Evolutionary conservation across 2,888 invertebrate genomes (phyloP), one percentile per base, ranked within the genome.

Genomic region (Xestia rhomboidea): DNA sequence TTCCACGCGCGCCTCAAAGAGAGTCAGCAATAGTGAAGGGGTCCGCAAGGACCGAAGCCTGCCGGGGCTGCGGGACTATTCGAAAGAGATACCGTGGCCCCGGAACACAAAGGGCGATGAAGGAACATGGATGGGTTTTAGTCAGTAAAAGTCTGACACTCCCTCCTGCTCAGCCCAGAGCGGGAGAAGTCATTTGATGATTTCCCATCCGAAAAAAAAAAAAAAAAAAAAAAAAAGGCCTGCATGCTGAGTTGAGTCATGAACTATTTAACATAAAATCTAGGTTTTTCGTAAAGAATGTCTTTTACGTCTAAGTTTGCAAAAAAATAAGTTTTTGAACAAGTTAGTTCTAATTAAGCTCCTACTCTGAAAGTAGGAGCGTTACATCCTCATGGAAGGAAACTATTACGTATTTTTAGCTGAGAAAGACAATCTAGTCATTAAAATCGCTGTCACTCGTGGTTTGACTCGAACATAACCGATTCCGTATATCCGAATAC

Each of bases 401-500:
- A 60, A 41, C 11, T 27, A 7, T 15, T 41, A 30, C n/a, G 0
- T 51, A 8, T 62, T 24, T 21, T 24, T 30, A 30, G 27, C 21
- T 10, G 5, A 38, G 8, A 4, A 51, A 62, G 27, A 24, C 8
- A 18, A n/a, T 24, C 3, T 49, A 51, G 5, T 44, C 4, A 24
- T 41, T 34, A n/a, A 66, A 80, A 44, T 73, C 85, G 79, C 85
- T 10, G 3, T 15, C 46, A 15, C 85, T 82, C 30, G 18, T 75
- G 38, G 0, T 68, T 81, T 79, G 73, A 63, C n/a, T 76, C 71
- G 30, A 67, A 70, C 54, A 66, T 74, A 82, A 79, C 77, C 76
- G 79, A 77, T 77, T 74, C 76, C 76, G 72, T 87, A 83, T 83
- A 88, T 87, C 77, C 77, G 76, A 78, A 87, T 62, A 72, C 88